Evolutionary conservation across 2,113 vertebrate genomes (phyloP).

Genomic region (Varanus salvator): DNA sequence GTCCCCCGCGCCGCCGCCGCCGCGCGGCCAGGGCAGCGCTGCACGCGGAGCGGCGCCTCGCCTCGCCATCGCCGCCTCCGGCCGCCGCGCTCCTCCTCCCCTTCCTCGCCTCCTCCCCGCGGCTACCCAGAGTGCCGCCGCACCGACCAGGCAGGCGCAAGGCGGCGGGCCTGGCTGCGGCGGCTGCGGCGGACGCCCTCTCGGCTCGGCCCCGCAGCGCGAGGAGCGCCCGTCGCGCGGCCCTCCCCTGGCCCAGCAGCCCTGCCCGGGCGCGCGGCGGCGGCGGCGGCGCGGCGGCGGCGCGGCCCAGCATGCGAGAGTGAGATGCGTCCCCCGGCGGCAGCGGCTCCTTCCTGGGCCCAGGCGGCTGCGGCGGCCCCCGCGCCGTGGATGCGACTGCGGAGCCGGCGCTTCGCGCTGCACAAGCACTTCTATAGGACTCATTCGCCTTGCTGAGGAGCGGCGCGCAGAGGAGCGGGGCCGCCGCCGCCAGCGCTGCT

Average conservation of each 20-base stretch:
- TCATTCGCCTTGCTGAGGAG: constrained; percentile 81
- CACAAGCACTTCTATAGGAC: constrained; percentile 95
- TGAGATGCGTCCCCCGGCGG: constrained; percentile 86
- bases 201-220: not conserved
- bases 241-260: too few relatives aligned
- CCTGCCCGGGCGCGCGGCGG: not conserved
- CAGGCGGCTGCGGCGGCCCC: constrained; percentile 65
- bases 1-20: too few relatives aligned
- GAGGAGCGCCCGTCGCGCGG: constrained; percentile 28
- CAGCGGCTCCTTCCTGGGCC: constrained; percentile 38
- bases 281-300: constrained; percentile 43
- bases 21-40: not conserved
- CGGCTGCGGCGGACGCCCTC: not conserved
- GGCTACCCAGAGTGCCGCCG: constrained; percentile 76
- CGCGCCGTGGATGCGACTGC: constrained; percentile 68
- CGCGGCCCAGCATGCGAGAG: constrained; percentile 82
- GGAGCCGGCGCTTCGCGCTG: constrained; percentile 81
- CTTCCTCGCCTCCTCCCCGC: constrained; percentile 39
- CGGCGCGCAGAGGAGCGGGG: too few relatives aligned
- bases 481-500: too few relatives aligned
- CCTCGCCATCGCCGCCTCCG: constrained; percentile 1
- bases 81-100: not conserved
- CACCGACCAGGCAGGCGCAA: constrained; percentile 12
- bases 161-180: not conserved
- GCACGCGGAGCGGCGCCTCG: not conserved